Percentiles rank a stretch among this genome's conserved stretches.
These are phyloP conservation scores for Hepsetus odoe DNA, from an alignment of 2,113 vertebrate species.

Conservation along the genomic window DNA sequence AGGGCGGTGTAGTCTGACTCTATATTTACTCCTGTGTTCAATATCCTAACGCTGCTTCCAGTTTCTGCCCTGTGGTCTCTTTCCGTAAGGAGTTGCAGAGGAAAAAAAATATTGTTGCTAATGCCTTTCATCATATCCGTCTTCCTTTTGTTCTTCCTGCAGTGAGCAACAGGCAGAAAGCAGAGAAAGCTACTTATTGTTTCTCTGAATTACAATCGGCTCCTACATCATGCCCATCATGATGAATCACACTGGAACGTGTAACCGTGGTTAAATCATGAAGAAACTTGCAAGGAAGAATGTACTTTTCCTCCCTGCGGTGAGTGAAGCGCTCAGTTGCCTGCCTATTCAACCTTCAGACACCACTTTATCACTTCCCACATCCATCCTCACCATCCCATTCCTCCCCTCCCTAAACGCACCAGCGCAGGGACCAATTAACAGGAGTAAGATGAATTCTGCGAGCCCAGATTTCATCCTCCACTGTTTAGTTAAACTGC, in stretches of 20 bases:
- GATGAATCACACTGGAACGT: neutral
- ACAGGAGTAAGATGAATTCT: slow-evolving; percentile 45
- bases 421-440: slow-evolving; percentile 61
- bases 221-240: neutral
- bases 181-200: neutral
- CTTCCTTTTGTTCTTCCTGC: neutral
- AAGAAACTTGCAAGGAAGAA: neutral
- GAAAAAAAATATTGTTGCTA: slow-evolving; percentile 6
- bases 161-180: slow-evolving; percentile 6
- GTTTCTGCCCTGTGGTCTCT: neutral
- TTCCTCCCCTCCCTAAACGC: slow-evolving; percentile 21
- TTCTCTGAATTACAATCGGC: slow-evolving; percentile 15
- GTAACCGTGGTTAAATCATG: neutral
- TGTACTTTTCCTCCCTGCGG: neutral
- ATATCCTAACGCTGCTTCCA: neutral
- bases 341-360: slow-evolving; percentile 2
- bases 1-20: neutral
- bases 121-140: slow-evolving; percentile 31
- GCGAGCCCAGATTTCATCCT: slow-evolving; percentile 44
- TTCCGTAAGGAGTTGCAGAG: slow-evolving; percentile 6
- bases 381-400: slow-evolving; percentile 13
- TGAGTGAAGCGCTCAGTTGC: neutral
- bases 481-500: slow-evolving; percentile 20
- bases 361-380: slow-evolving; percentile 21
- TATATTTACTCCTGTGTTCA: slow-evolving; percentile 3